Conservation (phyloP, 2,888 invertebrate species). For the Tenthredo notha region DNA sequence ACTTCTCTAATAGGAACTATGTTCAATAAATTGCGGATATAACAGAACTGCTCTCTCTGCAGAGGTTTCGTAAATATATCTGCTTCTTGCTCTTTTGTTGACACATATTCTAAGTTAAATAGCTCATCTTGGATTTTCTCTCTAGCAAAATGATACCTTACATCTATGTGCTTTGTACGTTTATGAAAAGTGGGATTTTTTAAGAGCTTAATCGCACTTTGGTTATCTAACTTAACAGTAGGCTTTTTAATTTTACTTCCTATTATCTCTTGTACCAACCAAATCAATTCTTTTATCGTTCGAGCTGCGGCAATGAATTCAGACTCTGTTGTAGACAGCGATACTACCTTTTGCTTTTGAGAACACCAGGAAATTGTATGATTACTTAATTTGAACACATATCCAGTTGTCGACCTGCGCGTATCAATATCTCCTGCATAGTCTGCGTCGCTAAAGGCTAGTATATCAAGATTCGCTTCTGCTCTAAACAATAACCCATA, state of each 20-base stretch:
- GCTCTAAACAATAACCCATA: slow-evolving; percentile 52
- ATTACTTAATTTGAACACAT: slow-evolving; percentile 49
- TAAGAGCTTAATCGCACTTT: slow-evolving; percentile 58
- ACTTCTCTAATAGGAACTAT: background rate
- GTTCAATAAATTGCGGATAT: background rate
- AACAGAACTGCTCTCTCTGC: slow-evolving; percentile 37
- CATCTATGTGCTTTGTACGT: slow-evolving; percentile 57
- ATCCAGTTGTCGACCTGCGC: slow-evolving; percentile 56
- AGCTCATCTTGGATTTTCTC: slow-evolving; percentile 53
- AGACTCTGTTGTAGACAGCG: slow-evolving; percentile 63
- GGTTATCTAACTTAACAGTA: slow-evolving; percentile 57
- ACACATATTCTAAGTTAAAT: slow-evolving; percentile 47
- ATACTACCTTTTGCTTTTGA: slow-evolving; percentile 60
- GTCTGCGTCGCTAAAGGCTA: slow-evolving; percentile 57
- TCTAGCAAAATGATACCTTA: slow-evolving; percentile 55
- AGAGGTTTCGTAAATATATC: slow-evolving; percentile 55
- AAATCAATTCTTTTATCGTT: slow-evolving; percentile 59
- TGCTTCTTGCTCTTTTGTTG: slow-evolving; percentile 51
- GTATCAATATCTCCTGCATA: slow-evolving; percentile 49
- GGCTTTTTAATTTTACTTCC: slow-evolving; percentile 27
- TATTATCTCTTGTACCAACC: slow-evolving; percentile 55
- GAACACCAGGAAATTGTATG: slow-evolving; percentile 56
- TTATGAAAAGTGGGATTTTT: slow-evolving; percentile 57
- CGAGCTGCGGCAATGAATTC: slow-evolving; percentile 62
- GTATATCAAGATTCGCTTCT: slow-evolving; percentile 4